These are phyloP conservation scores for Pheosia tremula DNA, from an alignment of 2,888 invertebrate species.

Conservation along the genomic window DNA sequence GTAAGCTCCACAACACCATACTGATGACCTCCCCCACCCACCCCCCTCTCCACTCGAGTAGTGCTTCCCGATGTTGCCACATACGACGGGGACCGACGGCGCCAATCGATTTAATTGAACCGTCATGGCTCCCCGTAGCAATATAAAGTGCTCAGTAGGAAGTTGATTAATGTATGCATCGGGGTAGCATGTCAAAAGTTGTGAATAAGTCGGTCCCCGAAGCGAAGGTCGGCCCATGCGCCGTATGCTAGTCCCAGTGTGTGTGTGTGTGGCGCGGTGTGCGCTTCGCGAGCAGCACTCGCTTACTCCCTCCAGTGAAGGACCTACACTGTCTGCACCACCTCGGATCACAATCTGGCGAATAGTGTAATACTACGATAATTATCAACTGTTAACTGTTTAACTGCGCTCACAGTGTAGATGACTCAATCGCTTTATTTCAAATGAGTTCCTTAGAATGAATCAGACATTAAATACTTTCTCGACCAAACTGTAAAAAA, in stretches of 20 bases:
- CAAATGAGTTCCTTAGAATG: conserved; percentile 40
- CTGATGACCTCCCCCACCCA: conserved; percentile 13
- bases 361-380: conserved; percentile 15
- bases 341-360: conserved; percentile 24
- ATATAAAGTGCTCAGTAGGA: neutral
- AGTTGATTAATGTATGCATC: neutral
- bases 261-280: conserved; percentile 63
- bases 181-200: neutral
- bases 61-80: conserved; percentile 69
- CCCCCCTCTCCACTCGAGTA: conserved; percentile 51
- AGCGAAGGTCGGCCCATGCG: conserved; percentile 57
- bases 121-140: neutral
- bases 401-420: conserved; percentile 65
- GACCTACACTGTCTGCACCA: conserved; percentile 68
- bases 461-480: conserved; percentile 28
- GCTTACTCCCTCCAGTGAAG: conserved; percentile 56
- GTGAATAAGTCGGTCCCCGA: conserved; percentile 60
- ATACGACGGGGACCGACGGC: conserved; percentile 65
- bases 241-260: conserved; percentile 65
- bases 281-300: conserved; percentile 81
- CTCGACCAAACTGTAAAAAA: conserved; percentile 29
- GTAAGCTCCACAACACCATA: conserved; percentile 84
- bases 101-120: conserved; percentile 3
- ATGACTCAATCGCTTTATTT: conserved; percentile 60
- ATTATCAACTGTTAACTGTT: conserved; percentile 18